A percentile compares a stretch with the other conserved stretches of the same genome.
Conservation (phyloP, 2,888 invertebrate species). For the Acanthosepion pharaonis region DNA sequence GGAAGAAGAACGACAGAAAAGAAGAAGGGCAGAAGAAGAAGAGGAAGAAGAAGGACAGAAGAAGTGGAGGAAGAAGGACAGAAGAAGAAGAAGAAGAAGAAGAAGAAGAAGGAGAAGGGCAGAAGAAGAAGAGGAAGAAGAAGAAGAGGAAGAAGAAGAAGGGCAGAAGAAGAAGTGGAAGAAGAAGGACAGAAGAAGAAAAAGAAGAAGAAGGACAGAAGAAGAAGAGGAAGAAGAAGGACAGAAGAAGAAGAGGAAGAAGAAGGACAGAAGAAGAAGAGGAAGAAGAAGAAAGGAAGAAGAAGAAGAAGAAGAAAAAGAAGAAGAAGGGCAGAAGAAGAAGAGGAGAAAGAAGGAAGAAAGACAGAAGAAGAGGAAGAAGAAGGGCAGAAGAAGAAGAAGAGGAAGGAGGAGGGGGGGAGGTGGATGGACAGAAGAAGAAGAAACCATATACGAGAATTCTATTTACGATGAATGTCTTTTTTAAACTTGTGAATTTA, state of each 20-base stretch:
- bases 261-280: background rate
- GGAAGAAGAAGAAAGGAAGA: no score
- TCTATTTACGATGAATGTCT: background rate
- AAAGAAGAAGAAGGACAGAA: background rate
- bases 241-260: background rate
- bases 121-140: background rate
- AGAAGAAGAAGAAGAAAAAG: no score
- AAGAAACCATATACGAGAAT: background rate
- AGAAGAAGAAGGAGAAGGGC: background rate
- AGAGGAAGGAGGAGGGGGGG: background rate
- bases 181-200: background rate
- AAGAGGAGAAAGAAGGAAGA: background rate
- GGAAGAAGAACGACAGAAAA: no score
- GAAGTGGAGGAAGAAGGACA: no score
- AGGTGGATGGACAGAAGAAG: background rate
- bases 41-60: no score
- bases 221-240: background rate
- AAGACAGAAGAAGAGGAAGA: background rate
- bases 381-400: no score
- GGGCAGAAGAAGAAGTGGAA: background rate
- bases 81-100: background rate
- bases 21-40: no score
- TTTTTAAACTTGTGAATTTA: no score
- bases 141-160: no score
- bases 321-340: background rate